Evolutionary conservation across 1,140 invertebrate genomes (phyloP), one percentile per base, ranked within the genome.

Genomic region (Orchestia grillus): DNA sequence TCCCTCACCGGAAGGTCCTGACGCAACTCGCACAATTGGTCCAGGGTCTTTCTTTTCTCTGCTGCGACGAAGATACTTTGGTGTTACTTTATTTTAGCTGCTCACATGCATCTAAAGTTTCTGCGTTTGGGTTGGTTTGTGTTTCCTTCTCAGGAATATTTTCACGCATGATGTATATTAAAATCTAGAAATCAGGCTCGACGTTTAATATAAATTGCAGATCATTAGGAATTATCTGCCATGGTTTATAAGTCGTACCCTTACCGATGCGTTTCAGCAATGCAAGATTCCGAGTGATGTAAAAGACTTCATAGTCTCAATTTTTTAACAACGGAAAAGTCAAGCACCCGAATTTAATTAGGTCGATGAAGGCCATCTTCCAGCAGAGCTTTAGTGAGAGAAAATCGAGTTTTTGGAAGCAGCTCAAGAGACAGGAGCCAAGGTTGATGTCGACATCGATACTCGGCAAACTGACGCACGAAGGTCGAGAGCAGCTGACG

Each of bases 381-480:
- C 11, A 15, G 62, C 62, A 23, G 62, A 3, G 62, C 62, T 77
- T 77, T 36, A 77, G 36, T 1, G 28, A 77, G 28, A 36, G 36
- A 77, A 77, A 77, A 77, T 1, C 28, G 11, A 3, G 3, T 77
- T 77, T 77, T 77, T 77, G 62, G 36, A 77, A 77, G 62, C 62
- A 77, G 36, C 62, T 77, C 62, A 36, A 77, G 15, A 77, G 62
- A 28, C 62, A 23, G 1, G 62, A 28, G 62, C 62, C 28, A 77
- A 77, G 15, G 62, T 77, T 77, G 62, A 77, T 77, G 62, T 77
- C 11, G 62, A 77, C 62, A 77, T 77, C 62, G 62, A 77, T 77
- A 77, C 62, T 77, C 62, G 62, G 62, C 62, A 77, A 77, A 77
- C 62, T 77, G 62, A 77, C 62, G 62, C 62, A 77, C 62, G 62